A percentile compares a stretch with the other conserved stretches of the same genome.
Conservation (phyloP, 2,797 vertebrate genomes). For the Manis javanica region DNA sequence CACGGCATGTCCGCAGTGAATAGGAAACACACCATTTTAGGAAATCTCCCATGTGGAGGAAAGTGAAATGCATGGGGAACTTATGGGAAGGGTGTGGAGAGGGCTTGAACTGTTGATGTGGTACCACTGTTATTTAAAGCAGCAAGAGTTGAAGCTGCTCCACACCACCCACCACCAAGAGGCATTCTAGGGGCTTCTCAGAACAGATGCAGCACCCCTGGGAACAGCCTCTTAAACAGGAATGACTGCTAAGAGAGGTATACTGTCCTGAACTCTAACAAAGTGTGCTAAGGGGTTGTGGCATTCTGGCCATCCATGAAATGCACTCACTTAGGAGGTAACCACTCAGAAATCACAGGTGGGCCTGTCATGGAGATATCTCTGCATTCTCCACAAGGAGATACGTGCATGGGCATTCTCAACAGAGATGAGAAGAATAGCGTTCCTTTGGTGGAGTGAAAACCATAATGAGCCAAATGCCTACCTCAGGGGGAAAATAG, state of each 20-base stretch:
- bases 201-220: background rate
- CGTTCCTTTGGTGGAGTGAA: background rate
- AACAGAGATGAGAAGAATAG: background rate
- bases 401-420: background rate
- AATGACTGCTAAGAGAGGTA: background rate
- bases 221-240: background rate
- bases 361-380: background rate
- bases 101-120: background rate
- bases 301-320: background rate
- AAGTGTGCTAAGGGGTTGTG: background rate
- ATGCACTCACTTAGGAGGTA: background rate
- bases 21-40: too few species aligned
- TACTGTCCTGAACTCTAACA: background rate
- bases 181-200: background rate
- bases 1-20: rapidly evolving
- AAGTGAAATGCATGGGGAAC: background rate
- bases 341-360: background rate
- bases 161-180: background rate
- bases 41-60: background rate
- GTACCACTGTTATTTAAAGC: background rate
- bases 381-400: background rate
- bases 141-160: too few species aligned
- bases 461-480: background rate
- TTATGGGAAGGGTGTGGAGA: background rate
- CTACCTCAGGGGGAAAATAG: rapidly evolving